These are phyloP conservation scores for Doris montereyensis DNA, from an alignment of 2,888 invertebrate genomes.

Conservation along the genomic window DNA sequence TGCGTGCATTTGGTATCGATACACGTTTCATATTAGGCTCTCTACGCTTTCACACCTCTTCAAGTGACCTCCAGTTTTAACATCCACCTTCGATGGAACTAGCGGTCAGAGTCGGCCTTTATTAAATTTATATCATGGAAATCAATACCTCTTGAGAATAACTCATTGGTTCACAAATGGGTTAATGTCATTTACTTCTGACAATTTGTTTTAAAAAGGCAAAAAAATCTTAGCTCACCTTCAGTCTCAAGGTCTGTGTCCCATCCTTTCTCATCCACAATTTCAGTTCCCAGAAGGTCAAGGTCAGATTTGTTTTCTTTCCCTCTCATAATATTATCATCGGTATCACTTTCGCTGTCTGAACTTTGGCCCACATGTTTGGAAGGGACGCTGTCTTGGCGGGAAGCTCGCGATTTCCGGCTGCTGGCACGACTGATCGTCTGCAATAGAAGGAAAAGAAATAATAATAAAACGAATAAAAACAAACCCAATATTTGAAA, in stretches of 20 bases:
- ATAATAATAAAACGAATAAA: not conserved
- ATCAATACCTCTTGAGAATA: too few relatives aligned
- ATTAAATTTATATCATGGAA: too few relatives aligned
- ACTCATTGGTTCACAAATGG: too few relatives aligned
- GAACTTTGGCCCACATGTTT: slow-evolving; percentile 49
- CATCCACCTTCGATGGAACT: too few relatives aligned
- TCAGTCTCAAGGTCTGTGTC: slow-evolving; percentile 70
- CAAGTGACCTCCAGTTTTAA: too few relatives aligned
- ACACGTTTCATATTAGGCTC: too few relatives aligned
- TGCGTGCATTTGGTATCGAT: too few relatives aligned
- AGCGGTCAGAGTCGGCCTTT: too few relatives aligned
- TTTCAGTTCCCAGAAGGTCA: slow-evolving; percentile 54
- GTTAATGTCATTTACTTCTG: not conserved
- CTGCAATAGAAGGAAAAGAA: slow-evolving; percentile 47
- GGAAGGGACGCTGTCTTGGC: slow-evolving; percentile 50
- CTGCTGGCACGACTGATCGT: slow-evolving; percentile 61
- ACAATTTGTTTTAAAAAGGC: not conserved
- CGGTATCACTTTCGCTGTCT: slow-evolving; percentile 55
- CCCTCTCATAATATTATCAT: slow-evolving; percentile 44
- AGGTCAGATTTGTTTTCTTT: slow-evolving; percentile 47
- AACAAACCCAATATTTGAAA: not conserved
- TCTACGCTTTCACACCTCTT: too few relatives aligned
- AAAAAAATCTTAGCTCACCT: slow-evolving; percentile 52
- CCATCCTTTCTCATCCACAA: slow-evolving; percentile 66
- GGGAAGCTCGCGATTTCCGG: slow-evolving; percentile 51